Base-by-base conservation (phyloP, 2,797 vertebrate genomes). In the Spondyliosoma cantharus region DNA sequence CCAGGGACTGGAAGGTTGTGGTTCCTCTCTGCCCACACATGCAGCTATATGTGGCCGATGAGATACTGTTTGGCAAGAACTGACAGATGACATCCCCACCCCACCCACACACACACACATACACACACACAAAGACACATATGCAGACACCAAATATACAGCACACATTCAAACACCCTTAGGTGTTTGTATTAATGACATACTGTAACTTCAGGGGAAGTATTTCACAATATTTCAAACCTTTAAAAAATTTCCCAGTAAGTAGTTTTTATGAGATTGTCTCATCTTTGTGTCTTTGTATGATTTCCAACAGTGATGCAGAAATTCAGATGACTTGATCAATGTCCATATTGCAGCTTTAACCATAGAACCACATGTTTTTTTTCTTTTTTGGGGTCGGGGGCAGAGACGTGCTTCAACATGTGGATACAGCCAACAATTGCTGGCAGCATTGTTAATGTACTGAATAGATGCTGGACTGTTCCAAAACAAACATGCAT, bases 1-100 rank as follows among this genome's bases (percentile, higher is more conserved):
- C 42, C 25, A 32, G 72, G 52, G 60, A 71, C 45, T 32, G 61
- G 56, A 56, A 12, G 25, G 50, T 71, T 80, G 32, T 76, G 73
- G 54, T 84, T 90, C 62, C 53, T 65, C 73, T 87, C 66, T 72
- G 61, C 69, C 67, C 78, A 80, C 87, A 84, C 81, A 32, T 80
- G 49, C 24, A 46, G 17, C 61, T 81, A 81, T 74, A 67, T 80
- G 37, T 58, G 27, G 60, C 52, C 7, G 8, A 67, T 13, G 60
- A 27, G 76, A 85, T 77, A 85, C 37, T 43, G 59, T 49, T 24
- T 16, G 9, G 9, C 43, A 71, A 32, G 27, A 14, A 61, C 53
- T 72, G 64, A 61, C 37, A 65, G 62, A 60, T 66, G 37, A 69
- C 62, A 72, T 13, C 12, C 25, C 16, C 42, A 17, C 46, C 16